Evolutionary conservation across 2,888 invertebrate genomes (phyloP), one percentile per base, ranked within the genome.

Genomic region (Morpho deidamia): DNA sequence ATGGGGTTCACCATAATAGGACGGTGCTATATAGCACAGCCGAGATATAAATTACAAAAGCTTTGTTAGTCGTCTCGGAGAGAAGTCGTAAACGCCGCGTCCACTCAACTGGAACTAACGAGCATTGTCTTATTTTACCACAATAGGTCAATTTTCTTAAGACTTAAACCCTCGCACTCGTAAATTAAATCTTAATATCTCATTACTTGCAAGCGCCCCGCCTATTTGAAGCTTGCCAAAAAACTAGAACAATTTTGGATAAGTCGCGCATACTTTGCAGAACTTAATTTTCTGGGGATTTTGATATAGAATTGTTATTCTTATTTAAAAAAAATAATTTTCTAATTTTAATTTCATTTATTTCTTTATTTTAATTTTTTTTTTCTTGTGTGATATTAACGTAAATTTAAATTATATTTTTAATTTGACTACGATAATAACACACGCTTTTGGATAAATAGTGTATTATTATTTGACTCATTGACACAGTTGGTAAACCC

Each of bases 121-220:
- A 72, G 78, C 83, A 76, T 89, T 89, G 88, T 89, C 87, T 87
- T 81, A 81, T 76, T 78, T 76, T 68, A 74, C 77, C 78, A 85
- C 83, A 87, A 88, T 86, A 84, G 88, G 81, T 85, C 83, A 85
- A 76, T 86, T 84, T 84, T 74, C 83, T 85, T 82, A 80, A 82
- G 85, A 80, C 74, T 77, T 72, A 76, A 79, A 75, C 78, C 77
- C 76, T 75, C 78, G 81, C 72, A 79, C 76, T 79, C 86, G 81
- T 88, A 84, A 86, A 86, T 87, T 87, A 74, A 79, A 83, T 80
- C 74, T 83, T 82, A 82, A 87, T 86, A 80, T 83, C 83, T 83
- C 87, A 83, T 89, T 87, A 86, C 83, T 86, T 82, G 83, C 88
- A 84, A 85, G 73, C 74, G 65, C 71, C 63, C 74, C 81, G 77